Evolutionary conservation across 2,888 invertebrate genomes (phyloP).

Genomic region (Pelosia muscerda): DNA sequence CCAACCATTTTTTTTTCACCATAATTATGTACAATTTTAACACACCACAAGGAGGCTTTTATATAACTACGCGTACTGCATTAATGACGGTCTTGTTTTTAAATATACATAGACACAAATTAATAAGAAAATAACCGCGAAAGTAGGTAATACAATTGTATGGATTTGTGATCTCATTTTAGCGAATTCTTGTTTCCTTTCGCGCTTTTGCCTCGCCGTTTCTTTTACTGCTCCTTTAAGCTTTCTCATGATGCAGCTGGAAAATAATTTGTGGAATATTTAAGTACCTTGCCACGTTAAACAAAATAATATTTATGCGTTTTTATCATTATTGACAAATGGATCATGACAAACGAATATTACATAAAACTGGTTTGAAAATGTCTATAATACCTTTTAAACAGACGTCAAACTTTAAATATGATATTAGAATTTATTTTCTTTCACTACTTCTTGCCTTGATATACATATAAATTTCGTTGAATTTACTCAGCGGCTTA

Average conservation of each 20-base stretch:
- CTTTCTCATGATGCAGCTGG: slow-evolving; percentile 89
- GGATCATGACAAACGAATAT: not conserved
- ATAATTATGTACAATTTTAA: slow-evolving; percentile 47
- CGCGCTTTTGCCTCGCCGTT: slow-evolving; percentile 93
- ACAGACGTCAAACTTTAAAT: slow-evolving; percentile 8
- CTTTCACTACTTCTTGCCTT: slow-evolving; percentile 16
- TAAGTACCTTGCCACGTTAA: slow-evolving; percentile 54
- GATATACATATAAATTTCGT: slow-evolving; percentile 11
- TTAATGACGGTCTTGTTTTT: slow-evolving; percentile 90
- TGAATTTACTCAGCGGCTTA: slow-evolving; percentile 13
- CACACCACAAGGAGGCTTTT: slow-evolving; percentile 26
- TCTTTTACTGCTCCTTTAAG: slow-evolving; percentile 94
- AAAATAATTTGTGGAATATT: slow-evolving; percentile 46
- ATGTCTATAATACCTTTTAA: slow-evolving; percentile 35
- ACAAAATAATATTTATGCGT: slow-evolving; percentile 21
- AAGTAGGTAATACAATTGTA: slow-evolving; percentile 91
- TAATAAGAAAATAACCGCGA: slow-evolving; percentile 89
- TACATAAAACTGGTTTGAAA: slow-evolving; percentile 1
- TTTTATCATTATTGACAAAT: slow-evolving; percentile 7
- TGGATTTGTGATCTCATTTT: slow-evolving; percentile 93
- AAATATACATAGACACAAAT: slow-evolving; percentile 92
- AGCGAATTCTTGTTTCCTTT: slow-evolving; percentile 94
- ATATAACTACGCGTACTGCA: slow-evolving; percentile 73
- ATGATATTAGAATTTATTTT: slow-evolving; percentile 32
- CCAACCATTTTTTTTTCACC: slow-evolving; percentile 33